Base-by-base conservation (phyloP, 2,113 vertebrate genomes). In the Promerops cafer region DNA sequence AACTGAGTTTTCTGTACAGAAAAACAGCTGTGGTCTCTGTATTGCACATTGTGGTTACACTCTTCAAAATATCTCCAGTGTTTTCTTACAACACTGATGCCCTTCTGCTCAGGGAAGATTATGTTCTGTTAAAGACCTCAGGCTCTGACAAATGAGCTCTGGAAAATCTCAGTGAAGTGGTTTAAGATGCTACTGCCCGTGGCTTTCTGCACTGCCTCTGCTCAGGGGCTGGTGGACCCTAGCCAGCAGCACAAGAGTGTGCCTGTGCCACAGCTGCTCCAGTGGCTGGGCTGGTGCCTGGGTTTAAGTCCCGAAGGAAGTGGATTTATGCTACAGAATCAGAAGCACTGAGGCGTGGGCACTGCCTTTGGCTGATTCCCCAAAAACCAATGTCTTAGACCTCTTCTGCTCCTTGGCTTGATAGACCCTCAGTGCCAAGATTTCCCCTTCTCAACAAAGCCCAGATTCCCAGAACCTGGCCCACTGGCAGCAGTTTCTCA, bases 301-400 rank as follows among this genome's bases (percentile, higher is more conserved):
- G 0, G 12, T 44, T 71, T 20, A 23, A 52, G 16, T 30, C 30
- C 66, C 10, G 16, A 35, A 8, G 37, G 45, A 72, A 15, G 23
- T 24, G 57, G 6, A 31, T 76, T 85, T 77, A 7, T 0, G 1
- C 37, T 61, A 9, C 0, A 0, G 47, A 78, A 76, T 20, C 1
- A 6, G 37, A 65, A 93, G 63, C 13, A 1, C 31, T 53, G 59
- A 74, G 68, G 20, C 0, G 0, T 49, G 50, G 16, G 16, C 40
- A 65, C 80, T 60, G 59, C 11, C 8, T 60, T 88, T 53, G 28
- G 16, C 20, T 88, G 66, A 28, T 54, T 22, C n/a, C 33, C 47
- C 40, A 63, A 61, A 83, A 76, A 10, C 3, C 3, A 16, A 2
- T 49, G 12, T 23, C 3, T 33, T 65, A 69, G 31, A 54, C 3